Base-by-base conservation (phyloP, 2,113 vertebrate genomes). In the Archocentrus centrarchus region DNA sequence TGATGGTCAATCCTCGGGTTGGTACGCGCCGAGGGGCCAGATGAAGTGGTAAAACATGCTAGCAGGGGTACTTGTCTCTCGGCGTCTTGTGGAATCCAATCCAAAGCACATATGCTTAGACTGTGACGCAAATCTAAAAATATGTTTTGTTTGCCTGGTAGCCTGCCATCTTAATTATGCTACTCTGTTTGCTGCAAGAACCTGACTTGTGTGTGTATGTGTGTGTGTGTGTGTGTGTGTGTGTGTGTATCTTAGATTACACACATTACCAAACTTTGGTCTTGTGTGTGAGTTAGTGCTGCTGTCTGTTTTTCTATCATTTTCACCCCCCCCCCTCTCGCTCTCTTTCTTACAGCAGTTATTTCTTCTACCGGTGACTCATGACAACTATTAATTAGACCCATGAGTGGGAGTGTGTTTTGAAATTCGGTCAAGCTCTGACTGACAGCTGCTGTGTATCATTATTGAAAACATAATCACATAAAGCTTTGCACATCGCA, bases 1-100 rank as follows among this genome's bases (percentile, higher is more conserved):
- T 90, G 91, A 86, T 90, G 92, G 92, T 93, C 93, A 92, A 91
- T 88, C 84, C 91, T 88, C 13, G 11, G 60, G 88, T 89, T 81
- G 84, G 87, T 79, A 20, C 60, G 11, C 60, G 18, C 75, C 39
- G 59, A 86, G 79, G 79, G 83, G 79, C n/a, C 20, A 66, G 82
- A 83, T 22, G 35, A 85, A 86, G 70, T 27, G 59, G 44, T 76
- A 57, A 81, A 89, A 76, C 59, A 37, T 3, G 61, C n/a, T 41
- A 24, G 60, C 27, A 10, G 75, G 73, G 81, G 27, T 62, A 20
- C 6, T 27, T 0, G 35, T 13, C 66, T 80, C 41, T 44, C 59
- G 17, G 50, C 70, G 35, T 78, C 70, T 27, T n/a, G 44, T 4
- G 7, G 79, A 79, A 70, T 66, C 15, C 57, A 14, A 59, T 75